Base-by-base conservation (phyloP, 64 coral and sea anemone species). In the Montipora foliosa region DNA sequence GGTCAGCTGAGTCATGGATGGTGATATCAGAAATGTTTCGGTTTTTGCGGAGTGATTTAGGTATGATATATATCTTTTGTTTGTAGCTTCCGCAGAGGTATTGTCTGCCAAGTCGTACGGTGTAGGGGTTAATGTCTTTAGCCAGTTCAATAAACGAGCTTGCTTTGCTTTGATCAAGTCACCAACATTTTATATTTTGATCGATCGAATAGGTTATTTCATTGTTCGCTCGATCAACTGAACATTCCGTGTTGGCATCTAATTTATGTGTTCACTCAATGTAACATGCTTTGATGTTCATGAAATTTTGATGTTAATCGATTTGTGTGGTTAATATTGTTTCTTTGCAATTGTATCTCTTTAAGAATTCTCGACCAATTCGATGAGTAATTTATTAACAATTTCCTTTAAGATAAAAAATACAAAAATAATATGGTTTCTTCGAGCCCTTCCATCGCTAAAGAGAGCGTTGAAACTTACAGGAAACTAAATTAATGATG, bases 81-180 rank as follows among this genome's bases (percentile, higher is more conserved):
- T 70, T 86, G 67, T 49, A 62, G 82, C 44, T 72, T 86, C 20
- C 45, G 82, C 66, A 50, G 53, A 57, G 68, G 62, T 71, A 86
- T 86, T 86, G 66, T 86, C 64, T 72, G 8, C 14, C 46, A 15
- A 21, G 22, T 6, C n/a, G 64, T 70, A 71, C 45, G 19, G 24
- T 47, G 22, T 21, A 72, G 44, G 67, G 4, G 66, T 86, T 51
- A 49, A 71, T 20, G 7, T 50, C 20, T 50, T 19, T 71, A 5
- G 17, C 47, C 15, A 51, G 22, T 72, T 86, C 62, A 72, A 86
- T 68, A 48, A 2, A n/a, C 11, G 25, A 4, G 46, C 64, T 50
- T 16, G 82, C 47, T 50, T 51, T 9, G 8, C 49, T 47, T 11
- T 50, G 46, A 19, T 7, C 15, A 50, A 45, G 13, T 17, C 46